Percentiles rank a stretch among this genome's conserved stretches.
Evolutionary conservation across 23 tunicate genomes (phyloP).

Genomic region (Ascidia mentula): DNA sequence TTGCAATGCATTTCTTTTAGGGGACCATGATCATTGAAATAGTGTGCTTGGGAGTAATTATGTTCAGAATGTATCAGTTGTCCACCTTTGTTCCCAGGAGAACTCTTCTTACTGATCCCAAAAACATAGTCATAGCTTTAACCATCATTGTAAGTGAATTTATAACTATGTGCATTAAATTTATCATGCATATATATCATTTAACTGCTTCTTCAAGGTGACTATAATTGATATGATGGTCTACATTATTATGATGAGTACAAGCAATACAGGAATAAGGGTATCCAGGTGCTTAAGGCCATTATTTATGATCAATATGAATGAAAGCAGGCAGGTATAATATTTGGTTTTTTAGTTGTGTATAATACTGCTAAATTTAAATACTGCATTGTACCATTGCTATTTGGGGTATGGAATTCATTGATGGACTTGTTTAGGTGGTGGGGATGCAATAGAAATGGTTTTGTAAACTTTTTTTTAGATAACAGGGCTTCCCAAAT

Average conservation of each 20-base stretch:
- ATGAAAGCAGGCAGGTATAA: conserved; percentile 81
- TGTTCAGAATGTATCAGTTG: conserved; percentile 59
- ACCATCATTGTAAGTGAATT: conserved; percentile 55
- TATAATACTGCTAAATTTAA: no score
- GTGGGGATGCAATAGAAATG: no score
- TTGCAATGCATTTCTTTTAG: conserved; percentile 21
- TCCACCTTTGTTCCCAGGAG: conserved; percentile 74
- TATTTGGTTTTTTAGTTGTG: no score
- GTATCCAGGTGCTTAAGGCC: conserved; percentile 88
- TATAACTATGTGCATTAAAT: neutral
- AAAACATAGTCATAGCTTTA: conserved; percentile 83
- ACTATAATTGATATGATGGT: conserved; percentile 93
- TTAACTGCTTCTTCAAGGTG: conserved; percentile 26
- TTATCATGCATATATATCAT: neutral
- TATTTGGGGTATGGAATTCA: no score
- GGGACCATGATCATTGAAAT: conserved; percentile 83
- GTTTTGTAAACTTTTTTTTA: no score
- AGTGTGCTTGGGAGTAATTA: conserved; percentile 60
- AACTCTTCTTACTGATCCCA: conserved; percentile 65
- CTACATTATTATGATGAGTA: conserved; percentile 70
- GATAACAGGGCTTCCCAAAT: no score
- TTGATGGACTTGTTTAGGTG: no score
- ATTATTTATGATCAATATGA: conserved; percentile 86
- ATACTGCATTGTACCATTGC: no score
- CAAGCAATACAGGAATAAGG: conserved; percentile 51